Base-by-base conservation (phyloP, 1,140 invertebrate genomes). In the Camponotus floridanus region DNA sequence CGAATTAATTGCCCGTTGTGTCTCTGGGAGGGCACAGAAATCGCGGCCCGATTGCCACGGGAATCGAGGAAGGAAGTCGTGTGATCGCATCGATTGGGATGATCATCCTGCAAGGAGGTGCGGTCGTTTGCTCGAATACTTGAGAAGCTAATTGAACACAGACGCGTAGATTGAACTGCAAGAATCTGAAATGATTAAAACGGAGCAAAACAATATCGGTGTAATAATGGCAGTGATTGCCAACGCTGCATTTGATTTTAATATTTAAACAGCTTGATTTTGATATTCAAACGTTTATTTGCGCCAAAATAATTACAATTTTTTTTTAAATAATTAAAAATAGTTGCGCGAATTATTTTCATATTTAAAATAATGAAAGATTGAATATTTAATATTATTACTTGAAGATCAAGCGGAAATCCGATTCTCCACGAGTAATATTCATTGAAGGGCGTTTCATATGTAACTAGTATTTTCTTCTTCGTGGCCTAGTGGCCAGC, bases 1-100 rank as follows among this genome's bases (percentile, higher is more conserved):
- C 88, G 87, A 92, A 91, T 91, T 94, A 93, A 94, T 93, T 94
- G 91, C 88, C 92, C 87, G 85, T 91, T 91, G 90, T 89, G 88
- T 76, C 90, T 80, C 90, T 83, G 87, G 88, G 83, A 88, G 90
- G 86, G 81, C 73, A 67, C 42, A 90, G 89, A 90, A 90, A 90
- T 90, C 89, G 89, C 88, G 83, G 78, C 87, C 85, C 85, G 87
- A 92, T 92, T 92, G 89, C 85, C 67, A 86, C 88, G 89, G 62
- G 70, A 88, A 92, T 86, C 86, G 91, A 91, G 91, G 87, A 91
- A 92, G 91, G 91, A 91, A 92, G 90, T 91, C 84, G 91, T 87
- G 76, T 85, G 86, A 67, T 51, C 51, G 62, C 31, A 42, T 83
- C 80, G 67, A 62, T 86, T 85, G 74, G 62, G 76, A 89, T 83